phyloP scores from a whole-genome alignment of 2,113 vertebrate species.

The Cryptomyrus ogoouensis region DNA sequence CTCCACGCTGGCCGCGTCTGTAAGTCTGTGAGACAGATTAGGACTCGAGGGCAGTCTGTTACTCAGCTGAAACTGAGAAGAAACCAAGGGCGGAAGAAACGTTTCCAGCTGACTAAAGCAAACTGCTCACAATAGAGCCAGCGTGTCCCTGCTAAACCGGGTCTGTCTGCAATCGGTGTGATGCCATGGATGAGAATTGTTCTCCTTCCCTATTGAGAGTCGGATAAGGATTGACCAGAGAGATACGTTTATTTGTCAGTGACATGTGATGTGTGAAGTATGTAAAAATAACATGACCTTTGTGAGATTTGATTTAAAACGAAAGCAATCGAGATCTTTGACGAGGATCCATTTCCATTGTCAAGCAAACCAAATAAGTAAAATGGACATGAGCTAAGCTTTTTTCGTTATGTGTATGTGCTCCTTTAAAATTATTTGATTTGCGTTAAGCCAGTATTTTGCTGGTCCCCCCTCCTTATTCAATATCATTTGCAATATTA shows the following conservation, averaged over 20 bases:
- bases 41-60: neutral
- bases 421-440: slow-evolving; percentile 46
- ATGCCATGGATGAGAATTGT: neutral
- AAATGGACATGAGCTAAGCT: slow-evolving; percentile 7
- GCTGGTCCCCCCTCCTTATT: slow-evolving; percentile 42
- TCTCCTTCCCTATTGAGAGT: neutral
- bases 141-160: neutral
- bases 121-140: neutral
- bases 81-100: neutral
- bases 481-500: slow-evolving; percentile 35
- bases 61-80: neutral
- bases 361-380: neutral
- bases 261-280: neutral
- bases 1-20: neutral
- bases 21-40: slow-evolving; percentile 3
- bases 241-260: neutral
- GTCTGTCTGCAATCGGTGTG: neutral
- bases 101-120: neutral
- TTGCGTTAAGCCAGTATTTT: slow-evolving; percentile 41
- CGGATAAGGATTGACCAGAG: neutral
- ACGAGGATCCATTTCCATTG: slow-evolving; percentile 36
- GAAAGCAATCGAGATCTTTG: neutral
- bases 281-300: neutral
- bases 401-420: slow-evolving; percentile 34
- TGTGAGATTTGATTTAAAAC: neutral